Conservation (phyloP, 2,113 vertebrate species). For the Rhinolophus sinicus region DNA sequence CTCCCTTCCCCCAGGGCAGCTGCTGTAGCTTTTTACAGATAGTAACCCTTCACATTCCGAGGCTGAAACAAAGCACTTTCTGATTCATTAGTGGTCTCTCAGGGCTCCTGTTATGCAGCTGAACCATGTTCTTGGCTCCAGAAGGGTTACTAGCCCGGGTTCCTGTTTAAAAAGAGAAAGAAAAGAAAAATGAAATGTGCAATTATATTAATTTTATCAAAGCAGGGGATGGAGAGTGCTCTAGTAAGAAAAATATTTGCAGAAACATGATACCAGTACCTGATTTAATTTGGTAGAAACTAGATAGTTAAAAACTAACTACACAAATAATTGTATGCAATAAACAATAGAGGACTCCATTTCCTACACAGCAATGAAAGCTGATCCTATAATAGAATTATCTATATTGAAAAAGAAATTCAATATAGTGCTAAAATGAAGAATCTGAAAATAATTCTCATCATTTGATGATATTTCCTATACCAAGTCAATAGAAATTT, state of each 20-base stretch:
- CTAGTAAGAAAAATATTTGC: background rate
- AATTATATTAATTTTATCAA: conserved; percentile 27
- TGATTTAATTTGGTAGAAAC: background rate
- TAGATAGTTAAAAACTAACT: background rate
- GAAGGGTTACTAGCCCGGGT: background rate
- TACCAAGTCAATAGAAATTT: background rate
- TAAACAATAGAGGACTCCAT: background rate
- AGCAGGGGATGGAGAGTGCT: background rate
- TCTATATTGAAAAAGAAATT: conserved; percentile 24
- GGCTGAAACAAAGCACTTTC: background rate
- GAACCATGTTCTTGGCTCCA: background rate
- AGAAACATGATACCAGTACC: background rate
- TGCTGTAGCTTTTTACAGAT: background rate
- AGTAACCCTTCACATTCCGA: background rate
- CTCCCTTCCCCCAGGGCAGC: background rate
- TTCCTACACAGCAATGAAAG: background rate
- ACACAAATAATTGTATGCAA: background rate
- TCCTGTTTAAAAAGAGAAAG: background rate
- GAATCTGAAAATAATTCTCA: conserved; percentile 14
- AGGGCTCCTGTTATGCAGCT: background rate
- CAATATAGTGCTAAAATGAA: background rate
- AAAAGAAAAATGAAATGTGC: background rate
- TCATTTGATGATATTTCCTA: background rate
- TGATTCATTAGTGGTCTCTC: background rate
- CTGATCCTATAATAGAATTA: background rate